Evolutionary conservation across 2,113 vertebrate species (phyloP).

Genomic region (Leptobrachium leishanense): DNA sequence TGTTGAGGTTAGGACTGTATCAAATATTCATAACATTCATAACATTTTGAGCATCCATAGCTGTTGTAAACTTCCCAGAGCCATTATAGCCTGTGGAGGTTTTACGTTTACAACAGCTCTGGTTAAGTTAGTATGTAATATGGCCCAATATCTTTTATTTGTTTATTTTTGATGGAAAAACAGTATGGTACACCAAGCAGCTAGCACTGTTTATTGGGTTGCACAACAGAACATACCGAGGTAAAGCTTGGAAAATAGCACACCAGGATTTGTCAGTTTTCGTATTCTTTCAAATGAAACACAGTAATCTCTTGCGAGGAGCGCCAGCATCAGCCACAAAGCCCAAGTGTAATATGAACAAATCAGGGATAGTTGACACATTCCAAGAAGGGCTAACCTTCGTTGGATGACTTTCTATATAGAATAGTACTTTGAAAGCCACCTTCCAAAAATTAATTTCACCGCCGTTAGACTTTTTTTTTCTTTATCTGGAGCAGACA

Average conservation of each 20-base stretch:
- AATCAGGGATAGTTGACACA: constrained; percentile 45
- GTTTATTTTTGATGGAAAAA: background rate
- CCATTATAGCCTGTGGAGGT: too few relatives aligned
- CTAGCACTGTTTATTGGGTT: background rate
- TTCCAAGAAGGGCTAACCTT: constrained; percentile 39
- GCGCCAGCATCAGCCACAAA: constrained; percentile 25
- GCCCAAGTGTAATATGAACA: constrained; percentile 29
- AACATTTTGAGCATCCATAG: too few relatives aligned
- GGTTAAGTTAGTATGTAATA: too few relatives aligned
- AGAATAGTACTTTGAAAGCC: constrained; percentile 49
- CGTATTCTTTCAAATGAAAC: constrained; percentile 24
- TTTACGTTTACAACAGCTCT: too few relatives aligned
- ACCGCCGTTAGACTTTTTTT: constrained; percentile 58
- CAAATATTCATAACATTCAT: too few relatives aligned
- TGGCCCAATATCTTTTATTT: too few relatives aligned
- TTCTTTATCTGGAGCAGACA: constrained; percentile 64
- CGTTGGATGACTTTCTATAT: constrained; percentile 48
- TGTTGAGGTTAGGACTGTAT: too few relatives aligned
- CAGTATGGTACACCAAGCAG: background rate
- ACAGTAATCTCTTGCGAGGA: constrained; percentile 24
- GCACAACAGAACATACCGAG: background rate
- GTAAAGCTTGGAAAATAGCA: constrained; percentile 16
- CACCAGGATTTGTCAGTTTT: constrained; percentile 19
- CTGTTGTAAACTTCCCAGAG: too few relatives aligned
- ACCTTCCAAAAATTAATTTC: constrained; percentile 60